phyloP scores from a whole-genome alignment of 2,113 vertebrate genomes.

The Catharus minimus region DNA sequence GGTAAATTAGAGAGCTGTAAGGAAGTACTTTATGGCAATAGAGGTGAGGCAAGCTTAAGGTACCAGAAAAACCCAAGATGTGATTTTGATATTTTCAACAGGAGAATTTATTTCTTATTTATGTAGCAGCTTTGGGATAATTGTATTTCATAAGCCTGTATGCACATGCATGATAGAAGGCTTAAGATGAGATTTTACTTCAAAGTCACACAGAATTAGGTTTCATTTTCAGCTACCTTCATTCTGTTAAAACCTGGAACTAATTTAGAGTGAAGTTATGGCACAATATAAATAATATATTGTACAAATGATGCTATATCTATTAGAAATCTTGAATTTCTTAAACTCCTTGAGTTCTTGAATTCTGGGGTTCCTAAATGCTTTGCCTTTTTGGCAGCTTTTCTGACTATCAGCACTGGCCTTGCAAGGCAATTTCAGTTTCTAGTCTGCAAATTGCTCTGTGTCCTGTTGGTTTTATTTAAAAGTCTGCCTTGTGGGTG shows the following conservation, averaged over 20 bases:
- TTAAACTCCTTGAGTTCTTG: neutral
- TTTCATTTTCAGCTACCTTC: neutral
- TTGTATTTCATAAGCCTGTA: neutral
- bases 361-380: neutral
- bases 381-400: neutral
- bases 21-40: neutral
- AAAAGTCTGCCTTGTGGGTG: neutral
- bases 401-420: neutral
- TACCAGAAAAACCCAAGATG: neutral
- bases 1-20: neutral
- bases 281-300: neutral
- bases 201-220: neutral
- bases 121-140: neutral
- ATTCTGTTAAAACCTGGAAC: neutral
- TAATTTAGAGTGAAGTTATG: neutral
- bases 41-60: neutral
- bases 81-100: neutral
- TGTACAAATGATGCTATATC: neutral
- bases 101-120: neutral
- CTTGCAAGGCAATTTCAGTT: neutral
- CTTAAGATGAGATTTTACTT: neutral
- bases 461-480: conserved; percentile 5
- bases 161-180: neutral
- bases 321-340: neutral
- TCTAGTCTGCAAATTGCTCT: neutral